Conservation (phyloP, 2,113 vertebrate genomes). For the Loxodonta africana region DNA sequence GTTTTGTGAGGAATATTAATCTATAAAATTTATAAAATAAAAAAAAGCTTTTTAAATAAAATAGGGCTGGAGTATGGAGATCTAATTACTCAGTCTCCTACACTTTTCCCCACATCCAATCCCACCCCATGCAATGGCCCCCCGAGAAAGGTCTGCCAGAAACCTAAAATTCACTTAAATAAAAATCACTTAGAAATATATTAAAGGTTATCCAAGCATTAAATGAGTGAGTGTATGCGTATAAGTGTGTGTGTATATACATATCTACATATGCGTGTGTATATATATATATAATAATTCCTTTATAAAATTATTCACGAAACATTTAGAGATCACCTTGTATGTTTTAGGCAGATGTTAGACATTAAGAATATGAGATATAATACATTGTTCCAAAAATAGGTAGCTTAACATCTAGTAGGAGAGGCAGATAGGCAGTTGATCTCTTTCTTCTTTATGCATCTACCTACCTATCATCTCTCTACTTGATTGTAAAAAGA, state of each 20-base stretch:
- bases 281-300: background rate
- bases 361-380: background rate
- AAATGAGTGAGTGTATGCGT: background rate
- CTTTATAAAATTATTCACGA: background rate
- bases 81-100: background rate
- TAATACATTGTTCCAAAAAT: background rate
- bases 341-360: background rate
- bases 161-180: background rate
- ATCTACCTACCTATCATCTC: background rate
- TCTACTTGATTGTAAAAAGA: background rate
- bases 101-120: background rate
- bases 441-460: background rate
- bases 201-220: background rate
- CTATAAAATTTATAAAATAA: background rate
- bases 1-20: background rate
- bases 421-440: background rate
- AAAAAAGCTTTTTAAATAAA: background rate
- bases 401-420: background rate
- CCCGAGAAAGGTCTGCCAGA: background rate
- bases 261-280: background rate
- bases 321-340: background rate
- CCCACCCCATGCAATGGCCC: background rate
- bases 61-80: background rate
- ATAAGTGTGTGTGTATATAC: background rate
- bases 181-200: conserved; percentile 3